These are phyloP conservation scores for Progne subis DNA, from an alignment of 2,113 vertebrate species.

Conservation along the genomic window DNA sequence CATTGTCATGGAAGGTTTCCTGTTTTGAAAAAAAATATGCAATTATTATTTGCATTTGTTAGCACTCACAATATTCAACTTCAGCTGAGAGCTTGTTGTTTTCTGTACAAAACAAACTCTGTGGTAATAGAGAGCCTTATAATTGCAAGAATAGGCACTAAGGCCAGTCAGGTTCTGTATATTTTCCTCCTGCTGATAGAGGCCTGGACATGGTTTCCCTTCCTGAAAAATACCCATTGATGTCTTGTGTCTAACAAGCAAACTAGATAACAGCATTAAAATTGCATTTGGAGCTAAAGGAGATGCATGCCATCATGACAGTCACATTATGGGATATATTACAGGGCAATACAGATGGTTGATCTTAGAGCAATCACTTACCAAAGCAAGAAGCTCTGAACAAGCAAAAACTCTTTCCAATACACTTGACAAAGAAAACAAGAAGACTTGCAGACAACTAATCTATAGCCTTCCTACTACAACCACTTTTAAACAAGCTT, in stretches of 20 bases:
- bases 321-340: background rate
- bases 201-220: background rate
- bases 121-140: background rate
- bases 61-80: background rate
- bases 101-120: background rate
- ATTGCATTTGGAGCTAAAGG: background rate
- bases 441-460: background rate
- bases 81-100: background rate
- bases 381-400: background rate
- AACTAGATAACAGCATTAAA: background rate
- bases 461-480: background rate
- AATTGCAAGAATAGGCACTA: background rate
- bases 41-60: constrained; percentile 13
- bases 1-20: background rate
- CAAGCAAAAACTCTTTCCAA: background rate
- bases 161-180: background rate
- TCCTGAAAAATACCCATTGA: background rate
- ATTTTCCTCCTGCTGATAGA: background rate
- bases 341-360: background rate
- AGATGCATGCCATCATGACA: background rate
- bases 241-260: background rate
- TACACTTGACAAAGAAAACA: background rate
- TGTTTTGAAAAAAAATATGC: background rate
- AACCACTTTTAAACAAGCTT: background rate
- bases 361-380: background rate